Evolutionary conservation across 2,888 invertebrate species (phyloP).

Genomic region (Venusia cambrica): DNA sequence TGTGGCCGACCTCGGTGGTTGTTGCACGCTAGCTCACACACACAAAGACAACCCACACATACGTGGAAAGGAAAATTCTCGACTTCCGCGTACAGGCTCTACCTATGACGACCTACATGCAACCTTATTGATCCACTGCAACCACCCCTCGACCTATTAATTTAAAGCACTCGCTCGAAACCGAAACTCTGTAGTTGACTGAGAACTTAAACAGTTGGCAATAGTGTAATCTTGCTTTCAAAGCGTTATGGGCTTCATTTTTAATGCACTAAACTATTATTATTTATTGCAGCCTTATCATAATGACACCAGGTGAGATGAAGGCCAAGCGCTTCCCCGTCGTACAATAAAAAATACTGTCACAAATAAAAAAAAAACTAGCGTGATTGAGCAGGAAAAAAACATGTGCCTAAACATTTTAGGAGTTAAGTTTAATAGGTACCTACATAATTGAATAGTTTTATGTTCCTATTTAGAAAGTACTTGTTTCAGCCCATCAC

Average conservation of each 20-base stretch:
- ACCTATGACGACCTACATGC: conserved; percentile 27
- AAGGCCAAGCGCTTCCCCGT: too few species aligned
- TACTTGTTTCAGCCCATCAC: too few species aligned
- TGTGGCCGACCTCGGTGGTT: conserved; percentile 78
- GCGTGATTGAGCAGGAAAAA: too few species aligned
- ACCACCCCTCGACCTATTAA: conserved; percentile 29
- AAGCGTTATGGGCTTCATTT: conserved; percentile 8
- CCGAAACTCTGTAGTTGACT: conserved; percentile 21
- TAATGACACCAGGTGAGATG: too few species aligned
- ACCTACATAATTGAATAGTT: too few species aligned
- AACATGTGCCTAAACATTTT: too few species aligned
- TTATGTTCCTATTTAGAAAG: too few species aligned
- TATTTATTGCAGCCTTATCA: too few species aligned
- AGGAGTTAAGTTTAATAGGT: too few species aligned
- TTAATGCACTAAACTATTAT: too few species aligned
- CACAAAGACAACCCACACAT: conserved; percentile 41
- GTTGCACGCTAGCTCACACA: conserved; percentile 59
- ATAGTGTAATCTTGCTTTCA: background rate
- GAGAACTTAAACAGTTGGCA: conserved; percentile 1
- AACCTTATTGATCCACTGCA: conserved; percentile 30
- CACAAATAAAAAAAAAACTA: too few species aligned
- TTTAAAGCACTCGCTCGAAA: conserved; percentile 27
- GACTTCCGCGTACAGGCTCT: conserved; percentile 56
- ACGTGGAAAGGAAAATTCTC: conserved; percentile 56
- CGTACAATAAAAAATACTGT: too few species aligned